These are phyloP conservation scores for Decapterus maruadsi DNA, from an alignment of 2,797 vertebrate species.

Conservation along the genomic window DNA sequence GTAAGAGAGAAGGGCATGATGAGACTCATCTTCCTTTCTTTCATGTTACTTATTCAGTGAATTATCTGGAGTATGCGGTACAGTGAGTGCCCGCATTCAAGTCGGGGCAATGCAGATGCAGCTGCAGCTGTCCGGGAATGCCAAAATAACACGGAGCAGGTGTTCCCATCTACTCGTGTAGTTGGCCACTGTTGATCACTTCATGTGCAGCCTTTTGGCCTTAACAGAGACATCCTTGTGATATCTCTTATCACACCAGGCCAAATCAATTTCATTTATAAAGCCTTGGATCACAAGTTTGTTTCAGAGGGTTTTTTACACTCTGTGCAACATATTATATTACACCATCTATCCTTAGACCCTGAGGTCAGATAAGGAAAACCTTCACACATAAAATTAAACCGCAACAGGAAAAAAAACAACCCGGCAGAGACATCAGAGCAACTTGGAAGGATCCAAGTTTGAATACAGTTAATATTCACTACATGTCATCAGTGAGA, in stretches of 20 bases:
- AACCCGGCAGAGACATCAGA: not conserved
- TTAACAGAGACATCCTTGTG: slow-evolving; percentile 2
- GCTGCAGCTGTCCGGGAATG: slow-evolving; percentile 18
- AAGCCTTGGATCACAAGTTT: slow-evolving; percentile 1
- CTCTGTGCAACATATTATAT: not conserved
- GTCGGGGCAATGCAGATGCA: slow-evolving; percentile 15
- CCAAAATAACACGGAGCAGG: slow-evolving; percentile 25
- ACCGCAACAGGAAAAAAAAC: not conserved
- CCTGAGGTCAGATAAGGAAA: not conserved
- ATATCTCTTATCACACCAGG: not conserved
- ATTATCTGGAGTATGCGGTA: slow-evolving; percentile 5
- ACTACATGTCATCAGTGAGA: not conserved
- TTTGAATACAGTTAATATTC: not conserved
- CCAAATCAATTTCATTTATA: slow-evolving; percentile 3
- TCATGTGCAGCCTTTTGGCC: not conserved
- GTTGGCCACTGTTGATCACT: not conserved
- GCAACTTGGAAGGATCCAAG: not conserved
- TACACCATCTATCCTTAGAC: not conserved
- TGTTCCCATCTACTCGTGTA: not conserved
- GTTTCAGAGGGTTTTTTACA: slow-evolving; percentile 6
- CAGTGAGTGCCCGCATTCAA: slow-evolving; percentile 8
- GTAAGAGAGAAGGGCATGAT: slow-evolving; percentile 69
- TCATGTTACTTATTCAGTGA: slow-evolving; percentile 44
- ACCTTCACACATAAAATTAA: not conserved
- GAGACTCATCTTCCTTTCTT: slow-evolving; percentile 56